A percentile compares a stretch with the other conserved stretches of the same genome.
phyloP scores from a whole-genome alignment of 2,888 invertebrate species.

The Lomographa bimaculata region DNA sequence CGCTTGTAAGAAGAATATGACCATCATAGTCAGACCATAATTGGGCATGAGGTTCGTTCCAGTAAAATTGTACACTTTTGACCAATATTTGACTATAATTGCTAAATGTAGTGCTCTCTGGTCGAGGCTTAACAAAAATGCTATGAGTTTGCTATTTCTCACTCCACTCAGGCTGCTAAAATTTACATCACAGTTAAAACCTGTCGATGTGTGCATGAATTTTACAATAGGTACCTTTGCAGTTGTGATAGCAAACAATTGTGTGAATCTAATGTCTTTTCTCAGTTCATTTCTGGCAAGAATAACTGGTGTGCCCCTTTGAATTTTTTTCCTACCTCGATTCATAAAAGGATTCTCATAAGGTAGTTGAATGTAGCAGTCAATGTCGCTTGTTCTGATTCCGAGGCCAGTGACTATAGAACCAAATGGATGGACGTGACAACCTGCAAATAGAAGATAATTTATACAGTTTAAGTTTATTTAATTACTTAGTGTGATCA shows the following conservation, averaged over 20 bases:
- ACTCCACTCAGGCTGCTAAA: constrained; percentile 87
- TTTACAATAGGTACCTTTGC: constrained; percentile 92
- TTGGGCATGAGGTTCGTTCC: constrained; percentile 84
- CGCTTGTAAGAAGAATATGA: constrained; percentile 89
- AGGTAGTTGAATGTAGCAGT: constrained; percentile 84
- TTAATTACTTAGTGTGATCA: too few species aligned
- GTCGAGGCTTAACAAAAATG: constrained; percentile 82
- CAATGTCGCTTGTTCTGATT: constrained; percentile 89
- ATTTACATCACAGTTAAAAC: constrained; percentile 87
- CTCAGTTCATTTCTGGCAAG: constrained; percentile 61
- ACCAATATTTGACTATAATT: constrained; percentile 90
- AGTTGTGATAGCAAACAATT: constrained; percentile 84
- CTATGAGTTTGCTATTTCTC: constrained; percentile 86
- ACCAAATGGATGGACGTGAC: constrained; percentile 85
- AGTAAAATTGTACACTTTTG: constrained; percentile 83
- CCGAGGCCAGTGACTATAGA: constrained; percentile 88
- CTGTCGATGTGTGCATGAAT: constrained; percentile 84
- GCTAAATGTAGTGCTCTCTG: constrained; percentile 81
- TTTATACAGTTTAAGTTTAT: too few species aligned
- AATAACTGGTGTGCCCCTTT: constrained; percentile 26
- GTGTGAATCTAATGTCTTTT: constrained; percentile 62
- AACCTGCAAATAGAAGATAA: constrained; percentile 51
- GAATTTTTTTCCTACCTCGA: too few species aligned
- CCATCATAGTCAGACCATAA: constrained; percentile 86
- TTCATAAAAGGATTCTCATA: too few species aligned